A percentile compares a stretch with the other conserved stretches of the same genome.
Conservation (phyloP, 1,140 invertebrate genomes). For the Trachelipus rathkii region DNA sequence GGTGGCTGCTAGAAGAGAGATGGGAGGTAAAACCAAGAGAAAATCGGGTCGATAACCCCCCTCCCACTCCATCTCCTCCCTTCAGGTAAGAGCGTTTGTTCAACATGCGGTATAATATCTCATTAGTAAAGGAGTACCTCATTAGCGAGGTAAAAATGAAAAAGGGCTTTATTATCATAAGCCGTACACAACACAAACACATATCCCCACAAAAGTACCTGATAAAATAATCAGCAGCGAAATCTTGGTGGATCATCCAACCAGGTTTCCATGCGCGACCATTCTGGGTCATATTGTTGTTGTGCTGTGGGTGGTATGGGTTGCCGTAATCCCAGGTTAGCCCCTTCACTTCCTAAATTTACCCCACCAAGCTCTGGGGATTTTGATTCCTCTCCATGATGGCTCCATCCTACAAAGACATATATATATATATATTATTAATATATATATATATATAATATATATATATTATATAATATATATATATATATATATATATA, state of each 20-base stretch:
- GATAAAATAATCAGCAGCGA: constrained; percentile 89
- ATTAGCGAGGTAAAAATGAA: too few relatives aligned
- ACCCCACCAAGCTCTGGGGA: neutral
- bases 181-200: too few relatives aligned
- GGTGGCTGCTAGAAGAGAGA: too few relatives aligned
- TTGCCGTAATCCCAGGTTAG: neutral
- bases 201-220: constrained; percentile 59
- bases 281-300: constrained; percentile 63
- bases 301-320: constrained; percentile 16
- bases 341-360: neutral
- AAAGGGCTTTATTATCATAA: too few relatives aligned
- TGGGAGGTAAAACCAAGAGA: too few relatives aligned
- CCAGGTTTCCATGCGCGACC: constrained; percentile 83
- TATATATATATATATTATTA: neutral
- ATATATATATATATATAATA: constrained; percentile 13
- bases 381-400: neutral
- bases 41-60: too few relatives aligned
- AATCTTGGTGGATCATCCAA: constrained; percentile 93
- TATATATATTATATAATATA: constrained; percentile 15
- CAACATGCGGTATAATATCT: too few relatives aligned
- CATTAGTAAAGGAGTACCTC: too few relatives aligned
- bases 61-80: too few relatives aligned
- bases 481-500: neutral
- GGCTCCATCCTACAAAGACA: neutral
- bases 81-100: too few relatives aligned